Base-by-base conservation (phyloP, 2,797 vertebrate genomes). In the Valencia hispanica region DNA sequence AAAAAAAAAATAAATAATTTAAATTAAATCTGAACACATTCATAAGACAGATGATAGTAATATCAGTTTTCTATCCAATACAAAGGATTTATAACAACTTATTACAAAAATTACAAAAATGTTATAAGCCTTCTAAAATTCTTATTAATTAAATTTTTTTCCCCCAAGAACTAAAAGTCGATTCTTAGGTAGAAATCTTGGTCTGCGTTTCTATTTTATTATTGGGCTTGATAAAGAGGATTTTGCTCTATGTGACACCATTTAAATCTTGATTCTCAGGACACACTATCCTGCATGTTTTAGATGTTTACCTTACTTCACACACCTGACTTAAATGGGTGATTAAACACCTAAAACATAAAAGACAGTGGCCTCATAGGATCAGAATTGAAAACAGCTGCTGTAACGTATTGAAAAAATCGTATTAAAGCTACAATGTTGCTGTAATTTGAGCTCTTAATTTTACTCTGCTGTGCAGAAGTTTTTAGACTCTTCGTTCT, bases 401-500 rank as follows among this genome's bases (percentile, higher is more conserved):
- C n/a, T 15, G 27, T 36, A 22, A 39, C 36, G 10, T 22, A 12
- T 39, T 3, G 12, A 65, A 69, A 47, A n/a, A 43, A 68, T 45
- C 1, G 6, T 45, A 15, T 10, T 57, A 27, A 17, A 45, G 12
- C 17, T 77, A 25, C 41, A 20, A 39, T 77, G 43, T 77, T 36
- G 15, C 68, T 51, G 7, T n/a, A 5, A 74, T 39, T 47, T 73
- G 73, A 73, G 85, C 30, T 41, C 77, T 50, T 78, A 66, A 82
- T 84, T 66, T 22, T 74, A 68, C 72, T 84, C 65, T 32, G 8
- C 12, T 71, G 68, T 72, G 74, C 82, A 79, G 68, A 82, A n/a
- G n/a, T n/a, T n/a, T n/a, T 81, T 79, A 87, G 84, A 75, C 68
- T 69, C 66, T 81, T 73, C 70, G 72, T 81, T 88, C 82, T 57